A percentile compares a stretch with the other conserved stretches of the same genome.
Conservation (phyloP, 2,888 invertebrate species). For the Prosopocoilus inquinatus region DNA sequence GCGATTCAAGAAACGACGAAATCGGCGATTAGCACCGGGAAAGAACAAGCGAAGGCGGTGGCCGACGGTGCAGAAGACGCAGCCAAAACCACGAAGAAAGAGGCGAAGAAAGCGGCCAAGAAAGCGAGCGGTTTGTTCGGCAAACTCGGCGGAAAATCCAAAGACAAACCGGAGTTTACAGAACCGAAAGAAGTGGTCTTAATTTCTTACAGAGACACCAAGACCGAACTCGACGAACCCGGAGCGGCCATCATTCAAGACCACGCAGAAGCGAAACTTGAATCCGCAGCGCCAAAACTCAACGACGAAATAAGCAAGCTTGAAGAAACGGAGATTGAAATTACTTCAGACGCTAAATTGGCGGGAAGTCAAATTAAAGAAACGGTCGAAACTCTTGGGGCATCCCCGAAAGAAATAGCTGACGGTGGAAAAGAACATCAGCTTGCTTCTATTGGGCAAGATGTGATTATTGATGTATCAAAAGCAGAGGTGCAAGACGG, state of each 20-base stretch:
- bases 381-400: constrained; percentile 14
- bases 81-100: constrained; percentile 11
- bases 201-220: not conserved
- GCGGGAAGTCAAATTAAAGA: constrained; percentile 11
- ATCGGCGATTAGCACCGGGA: not conserved
- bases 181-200: constrained; percentile 29
- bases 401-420: constrained; percentile 26
- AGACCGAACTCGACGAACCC: constrained; percentile 4
- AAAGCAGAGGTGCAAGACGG: constrained; percentile 2
- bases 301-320: not conserved
- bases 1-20: constrained; percentile 4
- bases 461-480: constrained; percentile 14
- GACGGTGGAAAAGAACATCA: constrained; percentile 25
- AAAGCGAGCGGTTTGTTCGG: constrained; percentile 21
- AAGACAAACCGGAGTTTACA: constrained; percentile 12
- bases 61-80: constrained; percentile 1
- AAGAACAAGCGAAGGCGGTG: not conserved
- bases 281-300: constrained; percentile 2
- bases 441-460: constrained; percentile 3
- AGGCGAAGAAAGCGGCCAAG: constrained; percentile 19
- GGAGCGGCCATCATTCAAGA: not conserved
- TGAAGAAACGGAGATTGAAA: not conserved
- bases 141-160: constrained; percentile 20
- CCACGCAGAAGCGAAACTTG: not conserved
- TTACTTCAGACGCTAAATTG: not conserved